Conservation (phyloP, 2,888 invertebrate genomes). For the Caenorhabditis plicata region DNA sequence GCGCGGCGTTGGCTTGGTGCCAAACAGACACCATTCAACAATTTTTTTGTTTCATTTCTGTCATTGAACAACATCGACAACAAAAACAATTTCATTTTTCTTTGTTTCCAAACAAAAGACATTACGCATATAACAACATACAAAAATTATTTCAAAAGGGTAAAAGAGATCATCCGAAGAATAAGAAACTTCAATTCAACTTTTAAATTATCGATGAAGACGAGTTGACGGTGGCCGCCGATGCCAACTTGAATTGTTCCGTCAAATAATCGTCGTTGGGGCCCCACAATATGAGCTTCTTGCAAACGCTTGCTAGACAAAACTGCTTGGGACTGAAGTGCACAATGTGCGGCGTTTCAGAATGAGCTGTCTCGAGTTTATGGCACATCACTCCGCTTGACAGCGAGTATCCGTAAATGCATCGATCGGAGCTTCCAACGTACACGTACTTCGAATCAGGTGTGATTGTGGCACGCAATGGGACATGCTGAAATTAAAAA, state of each 20-base stretch:
- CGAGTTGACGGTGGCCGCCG: too few relatives aligned
- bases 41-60: not conserved
- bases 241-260: too few relatives aligned
- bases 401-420: slow-evolving; percentile 89
- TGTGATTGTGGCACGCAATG: slow-evolving; percentile 13
- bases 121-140: too few relatives aligned
- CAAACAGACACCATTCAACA: slow-evolving; percentile 27
- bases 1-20: slow-evolving; percentile 30
- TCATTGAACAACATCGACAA: too few relatives aligned
- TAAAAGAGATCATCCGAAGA: too few relatives aligned
- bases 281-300: slow-evolving; percentile 15
- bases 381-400: slow-evolving; percentile 1
- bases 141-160: too few relatives aligned
- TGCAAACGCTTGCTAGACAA: slow-evolving; percentile 7
- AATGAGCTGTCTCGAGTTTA: slow-evolving; percentile 2
- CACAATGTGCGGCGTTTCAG: slow-evolving; percentile 8
- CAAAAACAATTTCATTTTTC: too few relatives aligned
- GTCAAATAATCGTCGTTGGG: slow-evolving; percentile 12
- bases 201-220: too few relatives aligned
- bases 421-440: slow-evolving; percentile 93
- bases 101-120: too few relatives aligned
- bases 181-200: too few relatives aligned
- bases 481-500: slow-evolving; percentile 7
- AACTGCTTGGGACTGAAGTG: slow-evolving; percentile 9
- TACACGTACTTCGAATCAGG: slow-evolving; percentile 96